Conservation (phyloP, 2,888 invertebrate species). For the Dicycla oo region DNA sequence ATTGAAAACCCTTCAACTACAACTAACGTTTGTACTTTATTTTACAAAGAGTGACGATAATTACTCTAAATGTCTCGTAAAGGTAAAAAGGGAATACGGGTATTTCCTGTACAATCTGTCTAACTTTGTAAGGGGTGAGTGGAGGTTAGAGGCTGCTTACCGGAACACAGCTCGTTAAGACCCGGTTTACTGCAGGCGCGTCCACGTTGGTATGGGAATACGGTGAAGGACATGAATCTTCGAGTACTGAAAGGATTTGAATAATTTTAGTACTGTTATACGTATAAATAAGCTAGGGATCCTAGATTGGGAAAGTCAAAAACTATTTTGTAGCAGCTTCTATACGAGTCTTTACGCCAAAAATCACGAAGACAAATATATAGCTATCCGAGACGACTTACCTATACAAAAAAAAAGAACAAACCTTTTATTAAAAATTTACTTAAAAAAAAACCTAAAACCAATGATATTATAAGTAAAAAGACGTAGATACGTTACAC, state of each 20-base stretch:
- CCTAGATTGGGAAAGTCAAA: neutral
- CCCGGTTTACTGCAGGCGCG: slow-evolving; percentile 67
- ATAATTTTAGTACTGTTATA: too few relatives aligned
- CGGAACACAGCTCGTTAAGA: slow-evolving; percentile 75
- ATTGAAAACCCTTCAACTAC: neutral
- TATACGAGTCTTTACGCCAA: too few relatives aligned
- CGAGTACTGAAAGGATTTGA: neutral
- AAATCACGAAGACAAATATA: neutral
- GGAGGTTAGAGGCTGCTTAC: slow-evolving; percentile 72
- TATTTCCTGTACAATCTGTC: slow-evolving; percentile 74
- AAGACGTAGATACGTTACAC: too few relatives aligned
- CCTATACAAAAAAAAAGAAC: neutral
- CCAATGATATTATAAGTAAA: too few relatives aligned
- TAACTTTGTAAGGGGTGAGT: slow-evolving; percentile 70
- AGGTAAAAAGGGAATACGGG: slow-evolving; percentile 64
- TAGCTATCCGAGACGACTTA: neutral
- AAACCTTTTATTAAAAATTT: too few relatives aligned
- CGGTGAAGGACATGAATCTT: neutral
- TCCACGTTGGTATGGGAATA: slow-evolving; percentile 47
- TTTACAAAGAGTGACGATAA: slow-evolving; percentile 38
- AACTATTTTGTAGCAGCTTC: neutral
- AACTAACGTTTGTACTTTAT: neutral
- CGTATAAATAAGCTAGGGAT: too few relatives aligned
- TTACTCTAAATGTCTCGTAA: slow-evolving; percentile 58
- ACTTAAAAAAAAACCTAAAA: too few relatives aligned